Conservation (phyloP, 1,140 invertebrate species). For the Mercenaria mercenaria region DNA sequence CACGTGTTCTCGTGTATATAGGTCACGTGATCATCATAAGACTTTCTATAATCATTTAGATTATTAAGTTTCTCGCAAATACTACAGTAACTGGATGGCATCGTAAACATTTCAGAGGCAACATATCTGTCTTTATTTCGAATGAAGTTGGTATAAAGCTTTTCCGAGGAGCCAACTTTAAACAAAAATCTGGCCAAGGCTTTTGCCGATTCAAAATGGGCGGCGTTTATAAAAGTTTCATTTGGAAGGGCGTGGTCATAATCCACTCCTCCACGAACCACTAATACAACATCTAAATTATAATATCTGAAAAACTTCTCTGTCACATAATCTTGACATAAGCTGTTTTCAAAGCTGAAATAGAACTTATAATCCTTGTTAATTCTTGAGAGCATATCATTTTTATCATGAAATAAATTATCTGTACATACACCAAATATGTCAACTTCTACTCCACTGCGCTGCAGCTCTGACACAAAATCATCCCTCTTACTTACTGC, state of each 20-base stretch:
- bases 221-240: slow-evolving; percentile 35
- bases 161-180: neutral
- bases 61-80: slow-evolving; percentile 35
- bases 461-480: slow-evolving; percentile 12
- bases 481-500: slow-evolving; percentile 35
- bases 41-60: neutral
- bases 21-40: slow-evolving; percentile 10
- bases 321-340: slow-evolving; percentile 98
- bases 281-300: neutral
- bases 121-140: slow-evolving; percentile 6
- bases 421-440: slow-evolving; percentile 28
- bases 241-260: slow-evolving; percentile 6
- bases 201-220: neutral
- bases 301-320: slow-evolving; percentile 94
- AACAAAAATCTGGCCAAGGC: slow-evolving; percentile 2
- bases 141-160: neutral
- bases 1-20: slow-evolving; percentile 28
- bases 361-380: slow-evolving; percentile 76
- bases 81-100: neutral
- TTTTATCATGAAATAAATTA: neutral
- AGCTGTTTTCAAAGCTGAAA: slow-evolving; percentile 91
- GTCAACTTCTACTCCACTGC: neutral
- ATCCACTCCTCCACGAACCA: slow-evolving; percentile 23
- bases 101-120: neutral
- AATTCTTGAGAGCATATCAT: neutral